phyloP scores from a whole-genome alignment of 2,797 vertebrate species.

The Pipistrellus nathusii region DNA sequence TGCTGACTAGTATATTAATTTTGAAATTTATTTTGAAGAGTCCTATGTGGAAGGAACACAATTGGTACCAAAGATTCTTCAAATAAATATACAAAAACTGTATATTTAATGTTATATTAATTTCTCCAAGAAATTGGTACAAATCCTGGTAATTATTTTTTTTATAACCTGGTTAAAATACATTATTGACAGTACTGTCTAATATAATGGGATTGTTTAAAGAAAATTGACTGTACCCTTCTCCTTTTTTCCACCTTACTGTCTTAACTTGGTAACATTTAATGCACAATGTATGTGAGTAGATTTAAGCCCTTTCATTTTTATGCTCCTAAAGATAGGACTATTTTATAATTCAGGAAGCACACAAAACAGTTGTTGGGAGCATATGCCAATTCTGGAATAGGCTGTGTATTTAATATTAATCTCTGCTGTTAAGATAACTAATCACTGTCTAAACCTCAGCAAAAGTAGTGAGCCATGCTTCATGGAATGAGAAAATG shows the following conservation, averaged over 20 bases:
- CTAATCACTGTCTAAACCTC: slow-evolving; percentile 18
- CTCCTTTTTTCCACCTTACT: slow-evolving; percentile 31
- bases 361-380: slow-evolving; percentile 22
- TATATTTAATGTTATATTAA: slow-evolving; percentile 77
- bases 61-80: slow-evolving; percentile 80
- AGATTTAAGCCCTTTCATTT: slow-evolving; percentile 39
- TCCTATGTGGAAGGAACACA: slow-evolving; percentile 67
- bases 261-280: slow-evolving; percentile 54
- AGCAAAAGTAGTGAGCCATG: slow-evolving; percentile 7
- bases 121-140: slow-evolving; percentile 68
- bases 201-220: slow-evolving; percentile 57
- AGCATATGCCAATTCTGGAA: not conserved
- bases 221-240: slow-evolving; percentile 45
- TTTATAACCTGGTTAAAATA: slow-evolving; percentile 55
- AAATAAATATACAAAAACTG: slow-evolving; percentile 70
- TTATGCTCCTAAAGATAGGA: slow-evolving; percentile 28
- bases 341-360: slow-evolving; percentile 59
- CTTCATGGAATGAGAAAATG: not conserved
- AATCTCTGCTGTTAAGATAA: slow-evolving; percentile 32
- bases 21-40: slow-evolving; percentile 71
- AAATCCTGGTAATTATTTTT: slow-evolving; percentile 68
- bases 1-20: slow-evolving; percentile 43
- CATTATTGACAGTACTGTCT: slow-evolving; percentile 8
- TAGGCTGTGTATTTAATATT: slow-evolving; percentile 17
- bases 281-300: slow-evolving; percentile 40